Conservation (phyloP, 2,888 invertebrate species). For the Glaucopsyche alexis region DNA sequence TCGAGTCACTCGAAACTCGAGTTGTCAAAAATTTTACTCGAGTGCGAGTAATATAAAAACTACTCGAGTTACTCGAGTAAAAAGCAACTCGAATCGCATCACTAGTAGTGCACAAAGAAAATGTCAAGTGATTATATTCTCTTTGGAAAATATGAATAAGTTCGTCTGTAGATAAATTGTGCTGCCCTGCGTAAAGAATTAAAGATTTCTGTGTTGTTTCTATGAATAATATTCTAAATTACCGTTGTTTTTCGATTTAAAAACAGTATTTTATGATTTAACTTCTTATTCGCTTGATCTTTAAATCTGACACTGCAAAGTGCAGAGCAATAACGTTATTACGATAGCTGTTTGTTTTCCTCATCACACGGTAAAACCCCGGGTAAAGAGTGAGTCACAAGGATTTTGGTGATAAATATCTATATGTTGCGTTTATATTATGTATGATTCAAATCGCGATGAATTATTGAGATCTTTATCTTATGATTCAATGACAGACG, state of each 20-base stretch:
- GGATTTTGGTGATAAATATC: neutral
- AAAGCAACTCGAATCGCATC: no score
- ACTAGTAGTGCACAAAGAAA: no score
- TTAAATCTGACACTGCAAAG: neutral
- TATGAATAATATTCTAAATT: no score
- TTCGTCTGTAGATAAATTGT: no score
- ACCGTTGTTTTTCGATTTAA: neutral
- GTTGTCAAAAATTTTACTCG: no score
- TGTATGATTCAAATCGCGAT: neutral
- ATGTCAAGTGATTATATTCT: no score
- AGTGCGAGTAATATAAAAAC: no score
- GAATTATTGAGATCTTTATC: neutral
- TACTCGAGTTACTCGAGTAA: no score
- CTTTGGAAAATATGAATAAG: no score
- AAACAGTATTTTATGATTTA: neutral
- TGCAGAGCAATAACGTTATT: neutral
- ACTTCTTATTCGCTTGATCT: neutral
- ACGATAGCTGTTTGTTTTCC: neutral
- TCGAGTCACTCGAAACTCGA: no score
- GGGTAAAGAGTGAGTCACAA: constrained; percentile 9
- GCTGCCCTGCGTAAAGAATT: no score
- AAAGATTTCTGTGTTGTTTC: no score
- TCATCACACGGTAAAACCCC: neutral
- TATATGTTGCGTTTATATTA: neutral
- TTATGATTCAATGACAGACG: neutral